Evolutionary conservation across 2,113 vertebrate species (phyloP), one percentile per base, ranked within the genome.

Genomic region (Alexandromys fortis): DNA sequence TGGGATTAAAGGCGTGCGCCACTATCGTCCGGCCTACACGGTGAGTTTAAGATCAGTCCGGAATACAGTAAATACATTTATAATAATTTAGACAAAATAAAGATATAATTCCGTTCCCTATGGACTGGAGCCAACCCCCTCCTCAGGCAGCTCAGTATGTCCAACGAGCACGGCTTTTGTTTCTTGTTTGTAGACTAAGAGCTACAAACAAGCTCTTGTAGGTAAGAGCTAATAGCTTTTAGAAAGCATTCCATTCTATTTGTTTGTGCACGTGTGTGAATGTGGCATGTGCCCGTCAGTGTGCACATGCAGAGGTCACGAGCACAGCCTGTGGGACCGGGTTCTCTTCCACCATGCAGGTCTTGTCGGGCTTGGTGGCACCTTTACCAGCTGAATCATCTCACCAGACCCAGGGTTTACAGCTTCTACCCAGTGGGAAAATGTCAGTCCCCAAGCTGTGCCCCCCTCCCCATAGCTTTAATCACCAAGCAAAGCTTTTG

Each of bases 11-110:
- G 47, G 47, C 47, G 7, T 47, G 47, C 47, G 47, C 47, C 47
- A 47, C 47, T 7, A 47, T 7, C 47, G 1, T 7, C 47, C 7
- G 47, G 7, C 47, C 47, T 47, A 47, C 47, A 47, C 0, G 52
- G 52, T 52, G 52, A 52, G 52, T 52, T 52, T 52, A 52, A 35
- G 42, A 30, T 65, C 85, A 86, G 65, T 21, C 65, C 70, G 21
- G 11, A 19, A 22, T 52, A 70, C 19, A 70, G 24, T n/a, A n/a
- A 38, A 21, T 26, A 24, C 10, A 22, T 52, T 55, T 19, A 55
- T 86, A 92, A 87, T n/a, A 75, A 45, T 88, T 94, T 94, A 93
- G 65, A 86, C 13, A 4, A 86, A 88, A 81, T 76, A 86, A 97
- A 94, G 42, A 87, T 77, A 38, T 35, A 38, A 85, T 58, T 70